Evolutionary conservation across 1,140 invertebrate genomes (phyloP).

Genomic region (Drosophila sproati): DNA sequence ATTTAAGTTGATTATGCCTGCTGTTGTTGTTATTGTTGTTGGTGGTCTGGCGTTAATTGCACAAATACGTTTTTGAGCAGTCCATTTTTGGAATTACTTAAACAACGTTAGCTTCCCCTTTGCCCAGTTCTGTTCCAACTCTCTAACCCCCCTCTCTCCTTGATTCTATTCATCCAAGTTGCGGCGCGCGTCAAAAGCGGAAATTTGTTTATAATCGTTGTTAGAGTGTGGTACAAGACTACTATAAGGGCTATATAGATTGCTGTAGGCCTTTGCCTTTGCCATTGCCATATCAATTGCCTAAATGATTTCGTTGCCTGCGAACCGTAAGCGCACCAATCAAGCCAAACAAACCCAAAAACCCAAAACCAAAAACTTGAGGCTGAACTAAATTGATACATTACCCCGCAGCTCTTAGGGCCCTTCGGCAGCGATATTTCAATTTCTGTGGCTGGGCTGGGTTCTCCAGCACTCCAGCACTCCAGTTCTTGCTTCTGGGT

Average conservation of each 20-base stretch:
- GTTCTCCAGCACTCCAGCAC: conserved; percentile 19
- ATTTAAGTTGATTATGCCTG: conserved; percentile 44
- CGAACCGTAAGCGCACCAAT: conserved; percentile 43
- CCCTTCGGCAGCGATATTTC: conserved; percentile 51
- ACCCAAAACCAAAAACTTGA: conserved; percentile 13
- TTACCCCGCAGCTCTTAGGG: conserved; percentile 54
- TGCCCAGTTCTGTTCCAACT: not conserved
- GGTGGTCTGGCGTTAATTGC: conserved; percentile 69
- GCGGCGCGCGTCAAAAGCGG: conserved; percentile 75
- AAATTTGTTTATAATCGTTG: conserved; percentile 83
- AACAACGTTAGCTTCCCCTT: conserved; percentile 11
- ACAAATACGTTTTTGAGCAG: conserved; percentile 79
- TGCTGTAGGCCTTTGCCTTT: conserved; percentile 24
- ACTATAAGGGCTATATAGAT: conserved; percentile 40
- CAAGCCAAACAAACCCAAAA: conserved; percentile 48
- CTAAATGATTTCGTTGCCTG: conserved; percentile 70
- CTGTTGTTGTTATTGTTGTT: conserved; percentile 18
- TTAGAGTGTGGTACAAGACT: conserved; percentile 60
- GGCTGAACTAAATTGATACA: conserved; percentile 74
- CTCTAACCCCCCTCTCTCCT: not conserved
- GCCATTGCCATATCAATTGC: conserved; percentile 68
- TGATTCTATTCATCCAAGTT: not conserved
- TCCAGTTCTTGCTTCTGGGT: conserved; percentile 62
- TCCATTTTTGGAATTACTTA: conserved; percentile 69
- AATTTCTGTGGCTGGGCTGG: conserved; percentile 42